phyloP scores from a whole-genome alignment of 2,113 vertebrate genomes.

The Carollia perspicillata region DNA sequence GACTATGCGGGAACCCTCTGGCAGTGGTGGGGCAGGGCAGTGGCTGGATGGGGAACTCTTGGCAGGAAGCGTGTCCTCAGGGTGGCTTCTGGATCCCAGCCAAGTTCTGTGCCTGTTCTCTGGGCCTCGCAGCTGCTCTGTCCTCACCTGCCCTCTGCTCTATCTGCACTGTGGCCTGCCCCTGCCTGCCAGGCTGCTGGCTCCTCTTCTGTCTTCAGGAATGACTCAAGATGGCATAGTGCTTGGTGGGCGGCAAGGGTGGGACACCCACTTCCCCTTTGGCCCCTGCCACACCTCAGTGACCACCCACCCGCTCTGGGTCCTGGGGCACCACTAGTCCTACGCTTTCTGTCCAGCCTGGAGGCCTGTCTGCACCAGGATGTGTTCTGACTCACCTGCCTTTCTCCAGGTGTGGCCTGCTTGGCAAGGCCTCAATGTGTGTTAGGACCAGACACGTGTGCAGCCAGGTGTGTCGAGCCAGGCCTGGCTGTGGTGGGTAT shows the following conservation, averaged over 20 bases:
- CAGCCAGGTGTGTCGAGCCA: not conserved
- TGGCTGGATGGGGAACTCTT: not conserved
- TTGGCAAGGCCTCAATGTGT: not conserved
- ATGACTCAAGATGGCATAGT: not conserved
- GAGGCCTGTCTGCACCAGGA: not conserved
- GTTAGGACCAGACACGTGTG: not conserved
- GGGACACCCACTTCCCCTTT: not conserved
- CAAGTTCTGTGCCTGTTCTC: not conserved
- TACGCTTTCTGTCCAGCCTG: not conserved
- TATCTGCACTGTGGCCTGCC: not conserved
- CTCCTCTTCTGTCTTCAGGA: not conserved
- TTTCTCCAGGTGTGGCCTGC: constrained; percentile 32
- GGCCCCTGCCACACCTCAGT: not conserved
- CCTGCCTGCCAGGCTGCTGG: not conserved
- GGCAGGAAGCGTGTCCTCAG: not conserved
- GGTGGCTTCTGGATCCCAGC: not conserved
- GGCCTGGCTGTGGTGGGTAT: not conserved
- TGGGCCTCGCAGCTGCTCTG: constrained; percentile 41
- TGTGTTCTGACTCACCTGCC: constrained; percentile 41
- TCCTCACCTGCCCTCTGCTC: constrained; percentile 36
- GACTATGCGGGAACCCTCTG: not conserved
- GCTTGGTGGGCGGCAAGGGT: not conserved
- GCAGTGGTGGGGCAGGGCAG: not conserved
- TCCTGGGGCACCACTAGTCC: not conserved
- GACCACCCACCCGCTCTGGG: not conserved